Conservation (phyloP, 2,888 invertebrate genomes). For the Entomobrya proxima region DNA sequence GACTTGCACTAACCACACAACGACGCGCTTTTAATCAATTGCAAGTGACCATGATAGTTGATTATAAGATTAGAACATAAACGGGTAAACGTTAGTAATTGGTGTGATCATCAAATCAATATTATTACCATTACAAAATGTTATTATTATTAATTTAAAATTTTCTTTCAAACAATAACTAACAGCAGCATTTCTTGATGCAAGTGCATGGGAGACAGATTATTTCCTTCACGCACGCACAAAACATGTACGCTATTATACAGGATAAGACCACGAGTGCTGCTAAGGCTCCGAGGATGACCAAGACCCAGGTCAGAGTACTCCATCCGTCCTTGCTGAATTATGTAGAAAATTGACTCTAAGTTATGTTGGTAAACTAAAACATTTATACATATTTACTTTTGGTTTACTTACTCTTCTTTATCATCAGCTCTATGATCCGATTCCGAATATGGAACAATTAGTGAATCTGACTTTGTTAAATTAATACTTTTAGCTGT, state of each 20-base stretch:
- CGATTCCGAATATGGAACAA: too few species aligned
- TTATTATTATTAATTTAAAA: background rate
- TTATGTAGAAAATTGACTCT: background rate
- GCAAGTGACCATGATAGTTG: too few species aligned
- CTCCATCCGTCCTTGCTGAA: background rate
- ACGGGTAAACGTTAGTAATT: too few species aligned
- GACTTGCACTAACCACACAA: too few species aligned
- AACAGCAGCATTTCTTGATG: constrained; percentile 69
- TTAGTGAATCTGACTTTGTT: too few species aligned
- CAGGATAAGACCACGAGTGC: constrained; percentile 66
- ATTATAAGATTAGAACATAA: too few species aligned
- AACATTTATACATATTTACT: background rate
- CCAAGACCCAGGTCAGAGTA: constrained; percentile 62
- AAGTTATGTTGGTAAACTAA: too few species aligned
- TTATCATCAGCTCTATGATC: too few species aligned
- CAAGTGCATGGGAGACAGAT: constrained; percentile 71
- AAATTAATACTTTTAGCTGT: too few species aligned
- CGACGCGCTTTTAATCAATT: too few species aligned
- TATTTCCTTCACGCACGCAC: constrained; percentile 67
- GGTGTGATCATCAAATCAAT: too few species aligned
- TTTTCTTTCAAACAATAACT: background rate
- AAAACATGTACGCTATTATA: constrained; percentile 71
- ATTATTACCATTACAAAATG: background rate
- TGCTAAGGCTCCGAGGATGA: constrained; percentile 61
- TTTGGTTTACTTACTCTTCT: background rate